These are phyloP conservation scores for Pseudococcus jackbeardsleyi DNA, from an alignment of 2,888 invertebrate species.

Conservation along the genomic window DNA sequence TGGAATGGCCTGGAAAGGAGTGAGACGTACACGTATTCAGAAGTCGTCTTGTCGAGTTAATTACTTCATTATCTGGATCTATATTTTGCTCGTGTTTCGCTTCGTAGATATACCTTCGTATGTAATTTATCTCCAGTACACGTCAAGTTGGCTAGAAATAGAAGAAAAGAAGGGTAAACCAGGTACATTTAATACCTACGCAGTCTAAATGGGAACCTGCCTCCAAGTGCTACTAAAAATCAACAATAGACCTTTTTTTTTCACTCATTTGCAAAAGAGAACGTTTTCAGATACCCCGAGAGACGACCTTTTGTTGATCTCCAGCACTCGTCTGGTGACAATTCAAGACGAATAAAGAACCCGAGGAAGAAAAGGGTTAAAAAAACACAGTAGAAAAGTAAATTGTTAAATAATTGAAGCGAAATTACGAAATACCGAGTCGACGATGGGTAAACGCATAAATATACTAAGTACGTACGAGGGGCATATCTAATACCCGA, in stretches of 20 bases:
- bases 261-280: not conserved
- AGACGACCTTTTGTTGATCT: not conserved
- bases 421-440: conserved; percentile 15
- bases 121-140: not conserved
- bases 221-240: too few relatives aligned
- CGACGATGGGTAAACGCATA: not conserved
- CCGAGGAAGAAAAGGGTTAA: not conserved
- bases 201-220: too few relatives aligned
- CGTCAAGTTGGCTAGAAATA: not conserved
- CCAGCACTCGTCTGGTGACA: not conserved
- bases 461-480: not conserved
- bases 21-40: not conserved
- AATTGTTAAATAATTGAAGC: conserved; percentile 40
- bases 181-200: not conserved
- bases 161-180: not conserved
- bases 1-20: not conserved
- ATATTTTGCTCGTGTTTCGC: not conserved
- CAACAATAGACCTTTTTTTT: not conserved
- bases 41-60: conserved; percentile 25
- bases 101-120: not conserved
- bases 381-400: not conserved
- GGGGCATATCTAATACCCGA: not conserved
- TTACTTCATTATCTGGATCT: conserved; percentile 21
- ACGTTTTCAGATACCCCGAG: conserved; percentile 11
- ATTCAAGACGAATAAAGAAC: not conserved